phyloP scores from a whole-genome alignment of 2,888 invertebrate genomes.

The Dryadula phaetusa region DNA sequence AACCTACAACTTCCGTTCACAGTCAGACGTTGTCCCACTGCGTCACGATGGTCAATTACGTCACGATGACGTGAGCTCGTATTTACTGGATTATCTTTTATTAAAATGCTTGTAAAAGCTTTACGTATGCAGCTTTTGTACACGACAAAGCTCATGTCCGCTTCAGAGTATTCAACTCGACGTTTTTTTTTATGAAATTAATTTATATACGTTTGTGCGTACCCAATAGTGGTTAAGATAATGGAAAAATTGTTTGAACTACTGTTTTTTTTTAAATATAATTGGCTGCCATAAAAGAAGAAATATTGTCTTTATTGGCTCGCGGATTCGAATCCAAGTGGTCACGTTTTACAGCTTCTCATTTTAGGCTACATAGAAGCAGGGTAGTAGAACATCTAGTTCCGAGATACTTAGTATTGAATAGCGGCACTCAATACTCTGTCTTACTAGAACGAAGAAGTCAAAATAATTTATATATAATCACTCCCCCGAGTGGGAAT shows the following conservation, averaged over 20 bases:
- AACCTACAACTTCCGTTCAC: not conserved
- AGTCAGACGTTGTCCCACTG: not conserved
- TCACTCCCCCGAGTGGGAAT: too few relatives aligned
- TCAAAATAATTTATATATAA: too few relatives aligned
- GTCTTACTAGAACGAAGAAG: too few relatives aligned
- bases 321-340: too few relatives aligned
- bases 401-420: too few relatives aligned
- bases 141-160: not conserved
- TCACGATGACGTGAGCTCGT: not conserved
- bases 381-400: too few relatives aligned
- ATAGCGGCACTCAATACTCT: too few relatives aligned
- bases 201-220: not conserved
- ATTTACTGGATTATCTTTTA: conserved; percentile 17
- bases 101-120: conserved; percentile 12
- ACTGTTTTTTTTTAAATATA: not conserved
- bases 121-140: conserved; percentile 13
- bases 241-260: too few relatives aligned
- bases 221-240: not conserved
- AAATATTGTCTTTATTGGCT: too few relatives aligned
- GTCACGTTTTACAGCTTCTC: too few relatives aligned
- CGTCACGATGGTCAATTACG: not conserved
- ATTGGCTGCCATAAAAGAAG: too few relatives aligned
- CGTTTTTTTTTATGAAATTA: not conserved
- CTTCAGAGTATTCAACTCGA: conserved; percentile 19
- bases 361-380: too few relatives aligned